Base-by-base conservation (phyloP, 2,113 vertebrate genomes). In the Eretmochelys imbricata region DNA sequence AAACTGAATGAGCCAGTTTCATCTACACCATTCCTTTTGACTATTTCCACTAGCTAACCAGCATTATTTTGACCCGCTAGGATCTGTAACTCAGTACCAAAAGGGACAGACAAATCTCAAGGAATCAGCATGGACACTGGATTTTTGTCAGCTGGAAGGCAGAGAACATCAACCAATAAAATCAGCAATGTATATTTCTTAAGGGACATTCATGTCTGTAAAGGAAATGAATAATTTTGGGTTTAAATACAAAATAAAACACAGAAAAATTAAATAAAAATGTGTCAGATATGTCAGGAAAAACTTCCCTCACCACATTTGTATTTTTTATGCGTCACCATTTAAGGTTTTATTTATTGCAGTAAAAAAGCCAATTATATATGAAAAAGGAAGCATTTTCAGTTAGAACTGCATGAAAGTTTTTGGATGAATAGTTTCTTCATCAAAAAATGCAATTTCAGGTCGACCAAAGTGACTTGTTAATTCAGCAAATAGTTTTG, bases 281-380 rank as follows among this genome's bases (percentile, higher is more conserved):
- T 48, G 9, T 65, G 50, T 20, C 48, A 65, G 87, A 89, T 27
- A 82, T 3, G 27, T 35, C 65, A 7, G 5, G 14, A 82, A 59
- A 1, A 27, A 8, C 38, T 13, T 76, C 42, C 75, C 48, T 76
- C 42, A 46, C 38, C 24, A 76, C 6, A 83, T 93, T 91, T 80
- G 13, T 38, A 69, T 17, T n/a, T 31, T n/a, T 69, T 22, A 69
- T 38, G n/a, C 17, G 2, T 17, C 65, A 69, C 17, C 4, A 69
- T 69, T 62, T 62, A 62, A 62, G 76, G 54, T 42, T 90, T 57
- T 89, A 62, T 95, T 97, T 96, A 92, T 96, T 96, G 86, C 9
- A 88, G 9, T 55, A 86, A 92, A 86, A 96, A 96, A 97, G 50
- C n/a, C 16, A 6, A 91, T 87, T 79, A 89, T 76, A 87, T 80